phyloP scores from a whole-genome alignment of 2,797 vertebrate genomes.

The Diceros bicornis region DNA sequence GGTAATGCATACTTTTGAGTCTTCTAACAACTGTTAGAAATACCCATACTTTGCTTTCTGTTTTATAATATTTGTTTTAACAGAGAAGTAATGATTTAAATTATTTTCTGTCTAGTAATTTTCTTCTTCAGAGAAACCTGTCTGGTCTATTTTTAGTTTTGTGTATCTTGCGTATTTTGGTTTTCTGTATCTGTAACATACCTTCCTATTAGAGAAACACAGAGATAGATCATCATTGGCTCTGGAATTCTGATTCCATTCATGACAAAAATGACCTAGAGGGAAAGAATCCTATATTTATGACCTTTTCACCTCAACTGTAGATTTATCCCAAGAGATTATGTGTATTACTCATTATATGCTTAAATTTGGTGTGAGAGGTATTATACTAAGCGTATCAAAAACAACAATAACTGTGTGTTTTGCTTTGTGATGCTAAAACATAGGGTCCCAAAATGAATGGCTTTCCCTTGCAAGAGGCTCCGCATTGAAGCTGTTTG shows the following conservation, averaged over 20 bases:
- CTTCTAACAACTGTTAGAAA: background rate
- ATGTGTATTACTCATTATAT: background rate
- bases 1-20: background rate
- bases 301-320: background rate
- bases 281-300: background rate
- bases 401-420: background rate
- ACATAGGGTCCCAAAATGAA: background rate
- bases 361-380: background rate
- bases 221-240: background rate
- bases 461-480: background rate
- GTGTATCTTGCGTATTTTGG: background rate
- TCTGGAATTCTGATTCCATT: background rate
- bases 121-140: background rate
- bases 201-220: background rate
- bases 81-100: background rate
- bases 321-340: background rate
- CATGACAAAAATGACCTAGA: background rate
- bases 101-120: background rate
- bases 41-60: background rate
- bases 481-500: background rate
- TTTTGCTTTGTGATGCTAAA: constrained; percentile 21
- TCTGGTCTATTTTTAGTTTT: background rate
- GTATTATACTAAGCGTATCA: background rate
- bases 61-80: background rate
- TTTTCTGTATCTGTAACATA: background rate